A percentile compares a stretch with the other conserved stretches of the same genome.
Conservation (phyloP, 2,888 invertebrate genomes). For the Xiphydria camelus region DNA sequence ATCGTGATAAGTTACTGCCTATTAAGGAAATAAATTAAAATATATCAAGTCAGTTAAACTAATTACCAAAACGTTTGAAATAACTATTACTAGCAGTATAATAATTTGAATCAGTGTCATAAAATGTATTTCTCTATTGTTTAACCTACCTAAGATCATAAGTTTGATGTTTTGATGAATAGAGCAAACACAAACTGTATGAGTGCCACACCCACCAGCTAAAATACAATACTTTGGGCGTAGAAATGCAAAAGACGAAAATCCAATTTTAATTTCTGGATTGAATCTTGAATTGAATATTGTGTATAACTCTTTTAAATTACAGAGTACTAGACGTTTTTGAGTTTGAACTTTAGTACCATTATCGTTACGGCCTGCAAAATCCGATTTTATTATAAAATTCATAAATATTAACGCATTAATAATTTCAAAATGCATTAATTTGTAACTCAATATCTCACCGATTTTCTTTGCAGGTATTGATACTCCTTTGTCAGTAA, state of each 20-base stretch:
- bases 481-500: conserved; percentile 7
- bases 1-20: too few relatives aligned
- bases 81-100: too few relatives aligned
- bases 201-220: conserved; percentile 9
- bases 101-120: too few relatives aligned
- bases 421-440: neutral
- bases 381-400: too few relatives aligned
- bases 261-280: conserved; percentile 12
- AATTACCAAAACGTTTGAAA: too few relatives aligned
- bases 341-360: conserved; percentile 2
- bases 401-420: too few relatives aligned
- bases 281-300: neutral
- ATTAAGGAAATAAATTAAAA: too few relatives aligned
- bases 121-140: too few relatives aligned
- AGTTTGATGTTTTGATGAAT: conserved; percentile 9
- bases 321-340: conserved; percentile 7
- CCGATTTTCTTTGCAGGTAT: conserved; percentile 9
- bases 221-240: conserved; percentile 9
- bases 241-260: conserved; percentile 5
- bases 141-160: too few relatives aligned
- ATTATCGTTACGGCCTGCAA: conserved; percentile 4
- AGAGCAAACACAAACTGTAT: conserved; percentile 10
- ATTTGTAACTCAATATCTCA: neutral
- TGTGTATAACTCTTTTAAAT: conserved; percentile 4
- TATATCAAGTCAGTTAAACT: too few relatives aligned